phyloP scores from a whole-genome alignment of 2,888 invertebrate genomes.

The Drosophila ustulata region DNA sequence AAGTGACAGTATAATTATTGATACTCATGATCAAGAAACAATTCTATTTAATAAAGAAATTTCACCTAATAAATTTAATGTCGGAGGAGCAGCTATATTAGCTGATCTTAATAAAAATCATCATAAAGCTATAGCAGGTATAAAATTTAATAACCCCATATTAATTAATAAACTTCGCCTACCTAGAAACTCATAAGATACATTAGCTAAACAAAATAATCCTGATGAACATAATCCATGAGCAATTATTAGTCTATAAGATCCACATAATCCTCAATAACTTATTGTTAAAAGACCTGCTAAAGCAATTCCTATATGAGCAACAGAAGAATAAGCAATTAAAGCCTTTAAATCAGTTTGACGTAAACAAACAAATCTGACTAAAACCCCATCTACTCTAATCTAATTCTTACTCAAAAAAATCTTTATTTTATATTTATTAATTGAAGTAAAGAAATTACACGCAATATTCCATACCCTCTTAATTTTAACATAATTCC shows the following conservation, averaged over 20 bases:
- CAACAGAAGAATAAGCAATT: conserved; percentile 87
- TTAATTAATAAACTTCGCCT: conserved; percentile 88
- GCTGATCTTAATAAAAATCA: conserved; percentile 88
- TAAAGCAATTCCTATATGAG: conserved; percentile 89
- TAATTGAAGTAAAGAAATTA: too few species aligned
- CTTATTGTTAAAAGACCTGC: conserved; percentile 87
- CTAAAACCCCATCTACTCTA: too few species aligned
- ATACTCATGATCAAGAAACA: too few species aligned
- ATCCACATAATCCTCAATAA: conserved; percentile 86
- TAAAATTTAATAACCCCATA: conserved; percentile 88
- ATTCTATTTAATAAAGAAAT: too few species aligned
- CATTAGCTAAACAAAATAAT: conserved; percentile 89
- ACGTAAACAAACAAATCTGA: too few species aligned
- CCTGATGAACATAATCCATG: conserved; percentile 89
- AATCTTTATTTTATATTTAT: too few species aligned
- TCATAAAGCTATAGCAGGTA: conserved; percentile 87
- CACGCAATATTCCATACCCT: too few species aligned
- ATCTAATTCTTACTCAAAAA: too few species aligned
- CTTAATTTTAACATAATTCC: too few species aligned
- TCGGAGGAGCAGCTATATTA: conserved; percentile 89
- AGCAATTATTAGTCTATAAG: conserved; percentile 87
- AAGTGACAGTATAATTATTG: too few species aligned
- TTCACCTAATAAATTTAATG: too few species aligned
- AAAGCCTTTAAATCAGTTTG: too few species aligned
- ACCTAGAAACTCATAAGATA: conserved; percentile 87